Conservation (phyloP, 2,888 invertebrate genomes). For the Osedax fenrisi region DNA sequence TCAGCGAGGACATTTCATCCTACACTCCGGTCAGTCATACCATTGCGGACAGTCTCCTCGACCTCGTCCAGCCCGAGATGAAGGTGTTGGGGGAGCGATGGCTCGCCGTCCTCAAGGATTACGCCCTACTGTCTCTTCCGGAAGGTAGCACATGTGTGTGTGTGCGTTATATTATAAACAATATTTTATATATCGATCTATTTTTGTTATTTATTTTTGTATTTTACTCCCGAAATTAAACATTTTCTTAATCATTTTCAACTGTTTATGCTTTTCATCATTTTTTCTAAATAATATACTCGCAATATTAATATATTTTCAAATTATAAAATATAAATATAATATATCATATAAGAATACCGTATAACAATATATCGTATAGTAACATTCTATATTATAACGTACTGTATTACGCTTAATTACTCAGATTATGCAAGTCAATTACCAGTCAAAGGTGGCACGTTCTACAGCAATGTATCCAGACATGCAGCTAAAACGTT, state of each 20-base stretch:
- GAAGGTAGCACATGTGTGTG: too few species aligned
- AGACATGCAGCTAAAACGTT: not conserved
- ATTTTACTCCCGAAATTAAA: not conserved
- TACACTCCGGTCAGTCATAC: conserved; percentile 63
- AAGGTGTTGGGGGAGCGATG: conserved; percentile 81
- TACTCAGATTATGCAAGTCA: conserved; percentile 77
- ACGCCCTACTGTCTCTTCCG: conserved; percentile 80
- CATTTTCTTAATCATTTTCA: too few species aligned
- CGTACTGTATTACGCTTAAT: too few species aligned
- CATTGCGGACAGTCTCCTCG: conserved; percentile 59
- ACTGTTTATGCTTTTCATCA: too few species aligned
- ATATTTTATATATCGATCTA: too few species aligned
- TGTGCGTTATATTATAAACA: too few species aligned
- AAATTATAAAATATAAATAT: too few species aligned
- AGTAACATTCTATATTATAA: too few species aligned
- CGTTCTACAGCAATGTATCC: conserved; percentile 67
- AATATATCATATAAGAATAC: too few species aligned
- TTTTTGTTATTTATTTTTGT: not conserved
- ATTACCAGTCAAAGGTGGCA: conserved; percentile 66
- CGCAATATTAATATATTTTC: too few species aligned
- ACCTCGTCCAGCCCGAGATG: conserved; percentile 83
- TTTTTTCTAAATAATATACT: too few species aligned
- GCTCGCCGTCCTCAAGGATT: conserved; percentile 84
- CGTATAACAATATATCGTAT: too few species aligned
- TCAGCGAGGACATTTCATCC: conserved; percentile 60